Percentiles rank a stretch among this genome's conserved stretches.
These are phyloP conservation scores for Peromyscus melanophrys DNA, from an alignment of 2,797 vertebrate species.

Conservation along the genomic window DNA sequence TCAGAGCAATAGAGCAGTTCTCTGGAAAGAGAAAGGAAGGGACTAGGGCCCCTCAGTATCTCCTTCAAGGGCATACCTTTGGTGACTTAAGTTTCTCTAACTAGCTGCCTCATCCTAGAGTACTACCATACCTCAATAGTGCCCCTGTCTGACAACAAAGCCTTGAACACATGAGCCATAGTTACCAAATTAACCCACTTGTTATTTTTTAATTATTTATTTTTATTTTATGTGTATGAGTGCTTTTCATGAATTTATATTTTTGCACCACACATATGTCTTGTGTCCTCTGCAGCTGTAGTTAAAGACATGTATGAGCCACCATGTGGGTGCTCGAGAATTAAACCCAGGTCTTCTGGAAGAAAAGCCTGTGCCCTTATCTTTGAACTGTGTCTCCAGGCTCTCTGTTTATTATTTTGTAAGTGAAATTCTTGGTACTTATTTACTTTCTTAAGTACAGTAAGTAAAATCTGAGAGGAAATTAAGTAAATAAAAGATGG, in stretches of 20 bases:
- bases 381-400: no score
- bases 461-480: not conserved
- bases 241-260: not conserved
- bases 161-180: not conserved
- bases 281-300: not conserved
- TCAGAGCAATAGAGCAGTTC: not conserved
- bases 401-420: not conserved
- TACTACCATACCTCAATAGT: no score
- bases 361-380: not conserved
- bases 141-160: not conserved
- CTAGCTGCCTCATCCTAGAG: no score
- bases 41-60: not conserved
- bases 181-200: not conserved
- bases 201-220: not conserved
- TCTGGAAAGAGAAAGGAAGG: accelerated
- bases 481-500: not conserved
- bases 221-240: not conserved
- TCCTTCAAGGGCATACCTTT: not conserved
- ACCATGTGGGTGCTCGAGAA: not conserved
- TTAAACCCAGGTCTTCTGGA: not conserved
- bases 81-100: not conserved
- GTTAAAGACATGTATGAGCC: not conserved
- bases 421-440: not conserved
- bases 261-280: not conserved
- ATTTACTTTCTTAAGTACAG: not conserved